Evolutionary conservation across 1,140 invertebrate species (phyloP).

Genomic region (Habropoda laboriosa): DNA sequence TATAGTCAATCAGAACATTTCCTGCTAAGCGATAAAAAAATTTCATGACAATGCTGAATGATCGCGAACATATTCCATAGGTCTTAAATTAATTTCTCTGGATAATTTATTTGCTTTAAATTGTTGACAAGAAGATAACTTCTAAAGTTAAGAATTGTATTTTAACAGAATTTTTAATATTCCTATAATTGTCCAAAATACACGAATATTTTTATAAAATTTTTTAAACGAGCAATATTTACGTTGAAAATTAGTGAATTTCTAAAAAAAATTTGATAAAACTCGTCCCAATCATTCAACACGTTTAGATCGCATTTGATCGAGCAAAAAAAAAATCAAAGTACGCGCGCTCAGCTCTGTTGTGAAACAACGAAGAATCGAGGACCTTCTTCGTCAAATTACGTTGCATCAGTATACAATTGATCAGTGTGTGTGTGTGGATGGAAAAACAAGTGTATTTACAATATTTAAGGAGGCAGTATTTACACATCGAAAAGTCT

Average conservation of each 20-base stretch:
- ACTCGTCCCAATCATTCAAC: neutral
- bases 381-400: neutral
- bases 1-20: constrained; percentile 19
- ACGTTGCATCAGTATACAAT: neutral
- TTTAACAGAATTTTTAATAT: no score
- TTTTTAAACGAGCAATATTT: neutral
- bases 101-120: neutral
- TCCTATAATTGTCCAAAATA: no score
- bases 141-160: neutral
- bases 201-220: neutral
- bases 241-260: neutral
- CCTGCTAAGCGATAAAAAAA: neutral
- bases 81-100: no score
- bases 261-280: neutral
- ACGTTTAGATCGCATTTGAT: neutral
- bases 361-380: neutral
- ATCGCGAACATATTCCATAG: no score
- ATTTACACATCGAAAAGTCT: constrained; percentile 8
- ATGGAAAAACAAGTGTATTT: constrained; percentile 32
- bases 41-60: neutral
- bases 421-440: neutral
- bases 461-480: constrained; percentile 16
- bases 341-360: neutral
- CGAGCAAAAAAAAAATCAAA: neutral
- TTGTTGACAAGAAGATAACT: no score